A percentile compares a stretch with the other conserved stretches of the same genome.
Evolutionary conservation across 2,797 vertebrate genomes (phyloP).

Genomic region (Adelosebastes latens): DNA sequence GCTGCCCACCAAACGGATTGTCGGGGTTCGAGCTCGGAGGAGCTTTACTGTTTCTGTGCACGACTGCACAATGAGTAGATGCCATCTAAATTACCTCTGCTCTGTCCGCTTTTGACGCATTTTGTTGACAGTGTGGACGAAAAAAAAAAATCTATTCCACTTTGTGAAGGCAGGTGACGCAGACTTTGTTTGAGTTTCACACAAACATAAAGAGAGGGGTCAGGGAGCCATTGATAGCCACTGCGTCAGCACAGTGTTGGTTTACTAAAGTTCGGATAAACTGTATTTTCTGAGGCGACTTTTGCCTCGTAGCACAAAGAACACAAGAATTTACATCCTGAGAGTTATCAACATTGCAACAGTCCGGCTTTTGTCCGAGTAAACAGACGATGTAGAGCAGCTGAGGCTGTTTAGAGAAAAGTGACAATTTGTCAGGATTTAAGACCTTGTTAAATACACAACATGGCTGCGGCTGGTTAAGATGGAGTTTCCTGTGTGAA

Average conservation of each 20-base stretch:
- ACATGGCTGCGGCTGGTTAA: constrained; percentile 29
- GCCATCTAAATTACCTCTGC: constrained; percentile 32
- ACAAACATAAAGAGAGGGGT: constrained; percentile 42
- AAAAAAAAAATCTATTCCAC: constrained; percentile 25
- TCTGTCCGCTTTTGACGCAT: constrained; percentile 9
- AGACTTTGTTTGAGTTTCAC: constrained; percentile 71
- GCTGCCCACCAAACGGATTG: constrained; percentile 19
- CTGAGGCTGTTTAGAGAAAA: constrained; percentile 45
- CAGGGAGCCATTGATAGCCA: background rate
- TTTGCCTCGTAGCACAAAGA: constrained; percentile 31
- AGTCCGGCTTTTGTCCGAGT: constrained; percentile 32
- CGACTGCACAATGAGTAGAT: constrained; percentile 14
- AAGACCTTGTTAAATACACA: constrained; percentile 41
- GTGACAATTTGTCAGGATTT: constrained; percentile 63
- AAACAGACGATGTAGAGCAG: constrained; percentile 25
- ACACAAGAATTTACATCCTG: constrained; percentile 35
- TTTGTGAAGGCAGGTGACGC: constrained; percentile 44
- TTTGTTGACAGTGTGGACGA: constrained; percentile 30
- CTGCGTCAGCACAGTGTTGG: background rate
- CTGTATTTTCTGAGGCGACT: constrained; percentile 27
- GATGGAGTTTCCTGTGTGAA: constrained; percentile 58
- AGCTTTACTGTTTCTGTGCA: constrained; percentile 8
- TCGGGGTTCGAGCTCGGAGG: background rate
- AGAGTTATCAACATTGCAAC: constrained; percentile 41
- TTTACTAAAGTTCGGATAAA: constrained; percentile 34